Evolutionary conservation across 2,888 invertebrate species (phyloP).

Genomic region (Ornithoptera alexandrae): DNA sequence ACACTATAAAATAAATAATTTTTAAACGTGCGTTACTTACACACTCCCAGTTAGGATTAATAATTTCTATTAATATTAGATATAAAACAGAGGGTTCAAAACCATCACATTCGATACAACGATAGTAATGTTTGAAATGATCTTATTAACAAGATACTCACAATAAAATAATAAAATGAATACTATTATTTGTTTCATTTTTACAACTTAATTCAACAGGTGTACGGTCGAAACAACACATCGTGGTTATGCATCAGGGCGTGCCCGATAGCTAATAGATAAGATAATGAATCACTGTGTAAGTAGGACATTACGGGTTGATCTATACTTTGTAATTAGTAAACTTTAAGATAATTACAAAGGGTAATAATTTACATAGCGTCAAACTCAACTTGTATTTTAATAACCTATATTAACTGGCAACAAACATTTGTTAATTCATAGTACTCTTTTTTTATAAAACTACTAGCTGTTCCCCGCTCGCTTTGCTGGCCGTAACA

Average conservation of each 20-base stretch:
- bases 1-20: too few species aligned
- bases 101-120: not conserved
- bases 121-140: not conserved
- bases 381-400: not conserved
- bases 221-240: slow-evolving; percentile 40
- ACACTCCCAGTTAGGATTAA: too few species aligned
- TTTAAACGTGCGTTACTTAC: too few species aligned
- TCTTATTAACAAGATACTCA: slow-evolving; percentile 44
- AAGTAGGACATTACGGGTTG: slow-evolving; percentile 39
- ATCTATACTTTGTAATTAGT: slow-evolving; percentile 2
- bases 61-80: too few species aligned
- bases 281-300: slow-evolving; percentile 60
- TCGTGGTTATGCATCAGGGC: slow-evolving; percentile 40
- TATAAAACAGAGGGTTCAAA: not conserved
- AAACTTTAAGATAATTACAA: not conserved
- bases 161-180: slow-evolving; percentile 43
- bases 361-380: not conserved
- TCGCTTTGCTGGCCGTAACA: too few species aligned
- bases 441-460: too few species aligned
- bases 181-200: slow-evolving; percentile 41
- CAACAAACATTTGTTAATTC: too few species aligned
- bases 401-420: not conserved
- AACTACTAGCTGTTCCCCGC: too few species aligned
- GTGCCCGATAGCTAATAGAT: slow-evolving; percentile 56
- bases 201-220: slow-evolving; percentile 37